Percentiles rank a stretch among this genome's conserved stretches.
phyloP scores from a whole-genome alignment of 2,888 invertebrate genomes.

The Epinotia brunnichana region DNA sequence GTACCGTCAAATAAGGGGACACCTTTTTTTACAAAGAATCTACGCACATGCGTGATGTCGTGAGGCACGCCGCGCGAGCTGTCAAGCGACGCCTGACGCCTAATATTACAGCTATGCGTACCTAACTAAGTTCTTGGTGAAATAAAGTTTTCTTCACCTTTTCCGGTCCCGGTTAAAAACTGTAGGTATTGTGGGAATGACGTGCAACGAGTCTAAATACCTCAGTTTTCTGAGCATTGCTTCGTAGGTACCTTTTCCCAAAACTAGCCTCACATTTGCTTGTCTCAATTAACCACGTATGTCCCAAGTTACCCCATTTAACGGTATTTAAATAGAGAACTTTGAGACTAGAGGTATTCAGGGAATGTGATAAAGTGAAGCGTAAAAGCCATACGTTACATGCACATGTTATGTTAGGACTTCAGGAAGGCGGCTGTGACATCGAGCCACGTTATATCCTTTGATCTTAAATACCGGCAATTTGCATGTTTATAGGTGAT shows the following conservation, averaged over 20 bases:
- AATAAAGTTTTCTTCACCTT: too few relatives aligned
- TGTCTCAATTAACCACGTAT: neutral
- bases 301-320: neutral
- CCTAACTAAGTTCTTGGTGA: too few relatives aligned
- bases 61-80: too few relatives aligned
- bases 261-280: neutral
- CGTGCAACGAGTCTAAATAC: neutral
- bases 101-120: too few relatives aligned
- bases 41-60: too few relatives aligned
- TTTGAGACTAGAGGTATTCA: neutral
- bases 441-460: constrained; percentile 28
- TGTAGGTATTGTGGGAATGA: neutral
- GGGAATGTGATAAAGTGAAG: neutral
- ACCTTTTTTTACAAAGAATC: too few relatives aligned
- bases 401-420: constrained; percentile 6
- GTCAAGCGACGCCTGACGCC: too few relatives aligned
- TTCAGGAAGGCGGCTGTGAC: neutral
- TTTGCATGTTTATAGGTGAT: constrained; percentile 42
- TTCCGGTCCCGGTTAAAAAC: neutral
- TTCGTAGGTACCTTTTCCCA: neutral
- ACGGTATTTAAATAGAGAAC: neutral
- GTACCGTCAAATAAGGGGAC: too few relatives aligned
- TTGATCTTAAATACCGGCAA: constrained; percentile 38
- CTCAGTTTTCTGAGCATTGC: too few relatives aligned
- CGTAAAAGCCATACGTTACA: neutral